A percentile compares a stretch with the other conserved stretches of the same genome.
These are phyloP conservation scores for Cromileptes altivelis DNA, from an alignment of 2,113 vertebrate species.

Conservation along the genomic window DNA sequence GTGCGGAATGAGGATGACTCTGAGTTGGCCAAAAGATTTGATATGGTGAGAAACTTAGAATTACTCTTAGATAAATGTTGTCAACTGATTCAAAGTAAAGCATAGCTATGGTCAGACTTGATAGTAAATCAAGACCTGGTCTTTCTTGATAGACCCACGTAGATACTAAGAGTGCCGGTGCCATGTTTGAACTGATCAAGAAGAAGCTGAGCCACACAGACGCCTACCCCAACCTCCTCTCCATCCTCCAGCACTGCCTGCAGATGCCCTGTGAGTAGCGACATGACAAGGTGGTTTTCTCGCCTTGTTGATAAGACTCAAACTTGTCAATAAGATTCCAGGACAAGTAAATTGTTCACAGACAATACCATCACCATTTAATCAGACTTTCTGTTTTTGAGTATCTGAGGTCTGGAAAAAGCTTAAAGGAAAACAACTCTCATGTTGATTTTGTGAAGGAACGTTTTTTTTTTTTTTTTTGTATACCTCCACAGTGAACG, in stretches of 20 bases:
- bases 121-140: neutral
- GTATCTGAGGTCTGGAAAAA: neutral
- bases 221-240: slow-evolving; percentile 95
- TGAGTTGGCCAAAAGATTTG: slow-evolving; percentile 94
- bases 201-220: slow-evolving; percentile 96
- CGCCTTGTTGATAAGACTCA: neutral
- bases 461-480: no score
- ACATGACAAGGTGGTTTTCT: neutral
- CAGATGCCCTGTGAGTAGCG: slow-evolving; percentile 95
- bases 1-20: slow-evolving; percentile 97
- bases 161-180: slow-evolving; percentile 95
- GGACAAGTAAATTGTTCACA: neutral
- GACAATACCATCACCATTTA: neutral
- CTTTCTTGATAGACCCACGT: slow-evolving; percentile 88
- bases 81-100: neutral
- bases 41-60: slow-evolving; percentile 85
- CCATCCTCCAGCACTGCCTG: slow-evolving; percentile 96
- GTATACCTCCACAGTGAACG: no score
- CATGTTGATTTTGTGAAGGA: no score
- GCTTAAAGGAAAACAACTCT: no score
- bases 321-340: neutral
- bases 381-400: neutral
- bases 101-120: neutral
- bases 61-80: neutral
- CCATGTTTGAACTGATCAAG: slow-evolving; percentile 98